Evolutionary conservation across 2,113 vertebrate genomes (phyloP), one percentile per base, ranked within the genome.

Genomic region (Hucho hucho): DNA sequence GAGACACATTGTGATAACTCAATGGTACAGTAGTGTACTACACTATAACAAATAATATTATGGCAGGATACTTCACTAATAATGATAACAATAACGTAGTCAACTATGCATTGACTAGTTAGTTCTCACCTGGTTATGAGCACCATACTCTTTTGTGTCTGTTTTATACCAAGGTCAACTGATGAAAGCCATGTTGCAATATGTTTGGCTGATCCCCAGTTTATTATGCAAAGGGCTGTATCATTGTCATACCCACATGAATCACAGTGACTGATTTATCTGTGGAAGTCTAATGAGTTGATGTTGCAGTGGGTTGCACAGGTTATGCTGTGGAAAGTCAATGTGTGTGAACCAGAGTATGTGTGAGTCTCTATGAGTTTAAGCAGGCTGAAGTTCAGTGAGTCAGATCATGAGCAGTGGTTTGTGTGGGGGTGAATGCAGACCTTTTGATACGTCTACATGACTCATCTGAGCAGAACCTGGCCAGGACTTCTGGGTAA

Each of bases 381-480:
- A 58, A 22, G 25, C 58, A 69, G 66, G 76, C 78, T 80, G 26
- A 68, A 56, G 37, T 7, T 2, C 64, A 81, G 76, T 91, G 89
- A 91, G 81, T 88, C 83, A 89, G 80, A 81, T 69, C 77, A 78
- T 67, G 58, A 24, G 7, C 24, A 18, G 85, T 84, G 90, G 89
- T 90, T 89, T 86, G 74, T 84, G 89, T 89, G 88, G 85, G 80
- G 86, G 81, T 86, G 82, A 88, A 76, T 81, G 61, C 70, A 68
- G 87, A 83, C 84, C 76, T 74, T 87, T 77, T 72, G 78, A 84
- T 80, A 79, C 69, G 70, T 77, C 2, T 74, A 85, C 74, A 89
- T 92, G 90, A 92, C 86, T 91, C 88, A 86, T 88, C 83, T 92
- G 87, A 89, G 84, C 78, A 90, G 89, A 90, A 91, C 74, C 81